Evolutionary conservation across 2,797 vertebrate genomes (phyloP).

Genomic region (Mus spretus): DNA sequence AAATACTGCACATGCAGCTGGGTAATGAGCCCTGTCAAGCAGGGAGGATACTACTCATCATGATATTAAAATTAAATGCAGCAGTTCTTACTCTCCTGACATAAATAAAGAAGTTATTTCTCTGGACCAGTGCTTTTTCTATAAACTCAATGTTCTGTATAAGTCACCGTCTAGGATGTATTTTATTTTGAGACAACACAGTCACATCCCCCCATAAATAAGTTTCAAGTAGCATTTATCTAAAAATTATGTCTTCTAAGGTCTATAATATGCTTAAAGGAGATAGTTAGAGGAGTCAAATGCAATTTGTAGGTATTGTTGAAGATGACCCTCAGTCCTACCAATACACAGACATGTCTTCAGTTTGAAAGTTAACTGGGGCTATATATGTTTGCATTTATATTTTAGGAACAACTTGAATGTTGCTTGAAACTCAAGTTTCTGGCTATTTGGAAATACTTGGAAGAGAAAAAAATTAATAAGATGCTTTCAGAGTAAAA

Average conservation of each 20-base stretch:
- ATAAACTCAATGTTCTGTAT: slow-evolving; percentile 89
- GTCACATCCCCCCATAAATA: slow-evolving; percentile 82
- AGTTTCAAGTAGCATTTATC: slow-evolving; percentile 82
- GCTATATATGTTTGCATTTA: not conserved
- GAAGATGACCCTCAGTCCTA: not conserved
- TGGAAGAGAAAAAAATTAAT: not conserved
- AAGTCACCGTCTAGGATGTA: slow-evolving; percentile 87
- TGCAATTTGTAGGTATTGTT: slow-evolving; percentile 34
- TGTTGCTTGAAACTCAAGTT: slow-evolving; percentile 21
- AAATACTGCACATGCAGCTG: slow-evolving; percentile 87
- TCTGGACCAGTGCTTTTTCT: slow-evolving; percentile 89
- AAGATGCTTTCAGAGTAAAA: not conserved
- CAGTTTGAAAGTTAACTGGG: slow-evolving; percentile 23
- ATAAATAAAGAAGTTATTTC: slow-evolving; percentile 90
- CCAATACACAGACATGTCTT: not conserved
- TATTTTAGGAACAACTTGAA: not conserved
- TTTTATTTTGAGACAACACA: slow-evolving; percentile 87
- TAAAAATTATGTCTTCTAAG: slow-evolving; percentile 67
- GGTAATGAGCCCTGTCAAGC: slow-evolving; percentile 88
- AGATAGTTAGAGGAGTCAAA: not conserved
- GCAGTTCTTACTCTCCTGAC: slow-evolving; percentile 88
- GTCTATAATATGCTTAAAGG: slow-evolving; percentile 61
- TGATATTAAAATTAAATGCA: slow-evolving; percentile 91
- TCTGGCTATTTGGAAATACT: not conserved
- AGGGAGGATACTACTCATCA: slow-evolving; percentile 86